Percentiles rank a stretch among this genome's conserved stretches.
These are phyloP conservation scores for Melieria picta DNA, from an alignment of 2,888 invertebrate species.

Conservation along the genomic window DNA sequence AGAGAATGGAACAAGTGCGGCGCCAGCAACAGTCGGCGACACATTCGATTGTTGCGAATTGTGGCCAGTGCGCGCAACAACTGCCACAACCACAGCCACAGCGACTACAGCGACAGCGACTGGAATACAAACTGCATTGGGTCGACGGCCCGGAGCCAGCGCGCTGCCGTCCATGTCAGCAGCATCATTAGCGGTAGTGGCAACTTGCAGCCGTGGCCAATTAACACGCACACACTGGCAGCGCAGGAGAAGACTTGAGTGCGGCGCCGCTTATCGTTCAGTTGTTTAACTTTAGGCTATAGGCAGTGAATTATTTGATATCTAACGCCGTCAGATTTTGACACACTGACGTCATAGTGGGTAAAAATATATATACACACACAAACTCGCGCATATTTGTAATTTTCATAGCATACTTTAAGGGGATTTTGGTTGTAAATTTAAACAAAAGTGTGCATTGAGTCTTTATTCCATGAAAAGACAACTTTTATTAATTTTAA, in stretches of 20 bases:
- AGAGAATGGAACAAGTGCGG: too few species aligned
- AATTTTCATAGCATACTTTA: background rate
- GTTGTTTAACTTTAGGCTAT: background rate
- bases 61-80: background rate
- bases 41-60: too few species aligned
- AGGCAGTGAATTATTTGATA: slow-evolving; percentile 5
- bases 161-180: background rate
- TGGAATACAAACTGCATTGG: slow-evolving; percentile 4
- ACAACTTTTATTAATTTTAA: too few species aligned
- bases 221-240: background rate
- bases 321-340: too few species aligned
- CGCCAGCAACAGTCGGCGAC: too few species aligned
- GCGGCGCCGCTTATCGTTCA: background rate
- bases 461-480: too few species aligned
- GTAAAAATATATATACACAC: slow-evolving; percentile 4
- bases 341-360: background rate
- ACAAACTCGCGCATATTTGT: background rate
- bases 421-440: too few species aligned
- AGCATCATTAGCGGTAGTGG: slow-evolving; percentile 3
- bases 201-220: slow-evolving; percentile 3
- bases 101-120: background rate
- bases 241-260: slow-evolving; percentile 15
- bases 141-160: background rate
- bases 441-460: too few species aligned
- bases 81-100: slow-evolving; percentile 9